Base-by-base conservation (phyloP, 2,888 invertebrate genomes). In the Meta bourneti region DNA sequence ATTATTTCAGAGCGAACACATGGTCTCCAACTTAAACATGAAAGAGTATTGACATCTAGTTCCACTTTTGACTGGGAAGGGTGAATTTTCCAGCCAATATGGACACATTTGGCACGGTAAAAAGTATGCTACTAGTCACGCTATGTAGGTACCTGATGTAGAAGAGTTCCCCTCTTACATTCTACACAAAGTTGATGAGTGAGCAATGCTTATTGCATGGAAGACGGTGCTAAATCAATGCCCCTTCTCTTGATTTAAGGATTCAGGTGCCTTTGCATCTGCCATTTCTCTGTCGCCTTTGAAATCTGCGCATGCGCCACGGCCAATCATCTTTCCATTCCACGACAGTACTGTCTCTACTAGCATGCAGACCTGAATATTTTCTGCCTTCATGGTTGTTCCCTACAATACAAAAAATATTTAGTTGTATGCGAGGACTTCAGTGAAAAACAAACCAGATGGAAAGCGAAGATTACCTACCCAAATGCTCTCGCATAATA, bases 271-370 rank as follows among this genome's bases (percentile, higher is more conserved):
- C 79, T 79, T 92, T 93, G 78, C 93, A 93, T 75, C 93, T 88
- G 34, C 93, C 93, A 13, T 92, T 93, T 54, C 93, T 77, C 70
- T 93, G 93, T 52, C 93, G 84, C n/a, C 92, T 88, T 54, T 93
- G 93, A 61, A 92, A 93, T 20, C 93, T 85, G 69, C 93, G 90
- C 92, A 93, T 93, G 61, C 93, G 91, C 89, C 93, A 89, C n/a
- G 92, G 92, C 93, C 93, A 93, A 52, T 93, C 93, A 20, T 98
- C 97, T 95, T 97, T 97, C 98, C 99, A 99, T 95, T 98, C 98
- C 95, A 98, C 97, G 94, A 99, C 97, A 94, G 98, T 97, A 94
- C 98, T 98, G 94, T 97, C 96, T 94, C 97, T 97, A 93, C 98
- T 98, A 93, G 98, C 97, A 75, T 93, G 93, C 54, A 93, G 72